phyloP scores from a whole-genome alignment of 2,888 invertebrate species.

The Ichneumoninae sp. region DNA sequence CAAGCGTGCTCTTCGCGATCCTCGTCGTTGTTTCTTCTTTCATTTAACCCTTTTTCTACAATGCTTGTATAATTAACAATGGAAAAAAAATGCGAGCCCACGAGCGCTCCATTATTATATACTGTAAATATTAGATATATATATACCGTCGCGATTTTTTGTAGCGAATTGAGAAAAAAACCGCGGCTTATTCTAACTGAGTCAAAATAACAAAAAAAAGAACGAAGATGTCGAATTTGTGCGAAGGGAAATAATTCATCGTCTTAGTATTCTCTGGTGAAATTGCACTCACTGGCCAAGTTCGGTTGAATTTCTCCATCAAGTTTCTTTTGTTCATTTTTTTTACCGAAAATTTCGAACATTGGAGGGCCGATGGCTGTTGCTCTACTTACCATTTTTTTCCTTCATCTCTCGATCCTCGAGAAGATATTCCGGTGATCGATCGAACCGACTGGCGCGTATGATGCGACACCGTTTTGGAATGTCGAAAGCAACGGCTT shows the following conservation, averaged over 20 bases:
- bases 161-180: slow-evolving; percentile 32
- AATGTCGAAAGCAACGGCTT: not conserved
- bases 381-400: slow-evolving; percentile 2
- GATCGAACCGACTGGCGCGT: not conserved
- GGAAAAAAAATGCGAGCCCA: slow-evolving; percentile 36
- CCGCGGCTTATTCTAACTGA: slow-evolving; percentile 24
- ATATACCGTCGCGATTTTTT: slow-evolving; percentile 52
- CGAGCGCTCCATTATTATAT: slow-evolving; percentile 47
- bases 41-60: slow-evolving; percentile 61
- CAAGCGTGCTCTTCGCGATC: slow-evolving; percentile 31
- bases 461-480: not conserved
- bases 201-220: slow-evolving; percentile 23
- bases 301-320: slow-evolving; percentile 16
- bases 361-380: slow-evolving; percentile 12
- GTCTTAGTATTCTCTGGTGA: slow-evolving; percentile 37
- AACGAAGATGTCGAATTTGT: slow-evolving; percentile 11
- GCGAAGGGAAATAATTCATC: slow-evolving; percentile 11
- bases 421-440: slow-evolving; percentile 2
- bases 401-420: not conserved
- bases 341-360: not conserved
- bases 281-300: slow-evolving; percentile 13
- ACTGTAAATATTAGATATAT: slow-evolving; percentile 63
- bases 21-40: slow-evolving; percentile 42
- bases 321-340: slow-evolving; percentile 13
- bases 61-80: slow-evolving; percentile 64